Evolutionary conservation across 2,797 vertebrate species (phyloP), one percentile per base, ranked within the genome.

Genomic region (Argentina silus): DNA sequence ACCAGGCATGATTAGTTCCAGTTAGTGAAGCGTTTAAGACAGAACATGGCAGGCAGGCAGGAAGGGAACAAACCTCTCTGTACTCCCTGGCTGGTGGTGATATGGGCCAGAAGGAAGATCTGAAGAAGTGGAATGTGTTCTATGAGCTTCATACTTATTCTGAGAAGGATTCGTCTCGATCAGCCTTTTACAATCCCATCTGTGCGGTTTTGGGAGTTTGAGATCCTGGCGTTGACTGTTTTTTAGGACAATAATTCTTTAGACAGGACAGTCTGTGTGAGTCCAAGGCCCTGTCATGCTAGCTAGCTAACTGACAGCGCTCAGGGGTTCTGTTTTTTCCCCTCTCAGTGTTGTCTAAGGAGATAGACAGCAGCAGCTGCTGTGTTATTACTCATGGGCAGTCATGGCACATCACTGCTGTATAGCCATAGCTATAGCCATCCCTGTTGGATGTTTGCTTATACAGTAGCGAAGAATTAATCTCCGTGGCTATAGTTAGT

Each of bases 331-430:
- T 43, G 50, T 61, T 69, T 48, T 59, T 67, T 93, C 90, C 87
- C 93, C 53, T 56, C 53, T 56, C 53, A 17, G 15, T 56, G 14
- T 85, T 88, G 90, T 91, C 91, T 60, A 82, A 43, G 23, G 81
- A 93, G 96, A 99, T 87, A 86, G 96, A 97, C 95, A 0, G 70
- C 74, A 75, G 90, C 97, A 99, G 95, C 95, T 98, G 97, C 85
- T 92, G 81, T 70, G 75, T 93, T 36, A 36, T 36, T 36, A 36
- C 27, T 36, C 27, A 36, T 36, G 27, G 27, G 27, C 27, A 36
- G 27, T 36, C 27, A 36, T 60, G 56, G 17, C 8, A 23, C 7
- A 23, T 57, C 55, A 61, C 17, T 67, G 14, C 70, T 74, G 72
- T 76, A 78, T 81, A 80, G 77, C 76, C 65, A 61, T 36, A 36